Base-by-base conservation (phyloP, 2,113 vertebrate genomes). In the Pseudopipra pipra region DNA sequence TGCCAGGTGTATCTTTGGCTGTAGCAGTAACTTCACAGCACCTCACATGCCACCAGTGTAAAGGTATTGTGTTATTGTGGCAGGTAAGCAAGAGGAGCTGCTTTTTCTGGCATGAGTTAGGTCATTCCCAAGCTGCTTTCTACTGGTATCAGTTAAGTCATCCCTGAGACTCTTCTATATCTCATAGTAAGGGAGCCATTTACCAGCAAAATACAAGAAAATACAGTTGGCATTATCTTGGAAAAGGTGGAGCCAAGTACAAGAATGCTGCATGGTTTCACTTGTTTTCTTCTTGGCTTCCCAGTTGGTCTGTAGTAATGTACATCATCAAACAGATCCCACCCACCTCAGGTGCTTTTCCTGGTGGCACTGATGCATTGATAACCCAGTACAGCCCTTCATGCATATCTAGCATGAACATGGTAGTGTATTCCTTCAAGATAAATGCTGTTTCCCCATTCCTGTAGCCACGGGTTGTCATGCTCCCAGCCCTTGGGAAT, bases 1-100 rank as follows among this genome's bases (percentile, higher is more conserved):
- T 19, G 43, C 8, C 73, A 68, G 28, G 21, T 28, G 20, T 3
- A 52, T 5, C 35, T 78, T 75, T 89, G 47, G 14, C 9, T 4
- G 15, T 11, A 70, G 52, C 5, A 5, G 23, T 17, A 71, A 46
- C 25, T 51, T 43, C 39, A 47, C 58, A 82, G 7, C 1, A 3
- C 30, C 67, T 68, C 58, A 52, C n/a, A 56, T 4, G 27, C 19
- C 24, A 25, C 17, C 17, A 10, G 4, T 9, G 46, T 35, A 59
- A 74, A 90, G 2, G 10, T 41, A 10, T 41, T 43, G 39, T 0
- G 0, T 37, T 33, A 47, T 13, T 6, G 12, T 7, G 35, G 44
- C 47, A 61, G 39, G 54, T 75, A 41, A 33, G 27, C 1, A 12
- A 81, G 52, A 55, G 70, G 11, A 81, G 33, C 24, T 94, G 52